These are phyloP conservation scores for Danio jaintianensis DNA, from an alignment of 2,797 vertebrate species.

Conservation along the genomic window DNA sequence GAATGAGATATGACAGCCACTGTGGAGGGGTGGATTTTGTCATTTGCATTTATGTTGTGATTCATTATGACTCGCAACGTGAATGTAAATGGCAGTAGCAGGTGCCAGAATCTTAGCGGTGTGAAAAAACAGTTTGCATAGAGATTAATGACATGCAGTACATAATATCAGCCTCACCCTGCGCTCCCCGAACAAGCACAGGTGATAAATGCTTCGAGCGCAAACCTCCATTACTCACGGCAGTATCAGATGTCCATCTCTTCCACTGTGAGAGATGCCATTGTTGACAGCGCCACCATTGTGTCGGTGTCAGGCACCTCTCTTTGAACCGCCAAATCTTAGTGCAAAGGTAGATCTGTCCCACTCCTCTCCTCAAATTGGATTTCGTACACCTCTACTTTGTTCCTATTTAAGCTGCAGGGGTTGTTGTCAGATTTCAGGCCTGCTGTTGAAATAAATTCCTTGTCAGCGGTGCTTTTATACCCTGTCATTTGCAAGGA, in stretches of 20 bases:
- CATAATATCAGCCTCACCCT: conserved; percentile 55
- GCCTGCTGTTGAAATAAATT: conserved; percentile 51
- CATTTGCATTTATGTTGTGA: conserved; percentile 34
- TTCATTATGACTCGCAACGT: conserved; percentile 49
- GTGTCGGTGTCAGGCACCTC: conserved; percentile 53
- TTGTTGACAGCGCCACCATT: conserved; percentile 56
- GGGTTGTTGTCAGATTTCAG: conserved; percentile 53
- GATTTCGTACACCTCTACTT: conserved; percentile 45
- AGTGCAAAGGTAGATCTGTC: conserved; percentile 60
- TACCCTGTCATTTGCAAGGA: conserved; percentile 50
- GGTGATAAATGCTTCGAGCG: conserved; percentile 54
- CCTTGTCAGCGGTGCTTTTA: conserved; percentile 50
- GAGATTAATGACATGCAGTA: conserved; percentile 59
- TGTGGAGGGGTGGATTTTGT: conserved; percentile 36
- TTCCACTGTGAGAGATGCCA: conserved; percentile 56
- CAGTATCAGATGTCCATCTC: conserved; percentile 59
- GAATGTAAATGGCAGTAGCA: conserved; percentile 57
- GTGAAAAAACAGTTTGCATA: conserved; percentile 50
- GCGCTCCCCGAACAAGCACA: conserved; percentile 37
- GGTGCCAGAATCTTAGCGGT: conserved; percentile 47
- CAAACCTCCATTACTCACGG: conserved; percentile 58
- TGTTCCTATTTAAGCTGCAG: conserved; percentile 47
- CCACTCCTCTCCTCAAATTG: conserved; percentile 59
- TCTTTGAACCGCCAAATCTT: conserved; percentile 50
- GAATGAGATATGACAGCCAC: conserved; percentile 17